These are phyloP conservation scores for Cyphomyrus plagiostoma DNA, from an alignment of 2,113 vertebrate genomes.

Conservation along the genomic window DNA sequence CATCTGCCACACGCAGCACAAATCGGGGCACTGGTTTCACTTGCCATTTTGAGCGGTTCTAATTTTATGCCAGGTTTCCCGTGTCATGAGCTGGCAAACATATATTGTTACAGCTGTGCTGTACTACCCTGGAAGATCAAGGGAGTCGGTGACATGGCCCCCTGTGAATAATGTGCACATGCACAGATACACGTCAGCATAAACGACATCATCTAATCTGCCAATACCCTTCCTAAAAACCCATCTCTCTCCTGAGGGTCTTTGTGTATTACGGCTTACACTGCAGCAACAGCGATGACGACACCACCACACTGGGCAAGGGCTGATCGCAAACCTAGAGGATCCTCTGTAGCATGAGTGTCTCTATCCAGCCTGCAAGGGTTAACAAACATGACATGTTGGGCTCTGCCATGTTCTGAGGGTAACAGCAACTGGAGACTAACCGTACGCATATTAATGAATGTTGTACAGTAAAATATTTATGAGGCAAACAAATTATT, in stretches of 20 bases:
- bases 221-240: background rate
- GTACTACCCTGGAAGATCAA: background rate
- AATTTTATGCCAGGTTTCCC: slow-evolving; percentile 16
- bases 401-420: slow-evolving; percentile 13
- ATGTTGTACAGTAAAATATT: slow-evolving; percentile 65
- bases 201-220: background rate
- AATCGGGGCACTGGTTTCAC: background rate
- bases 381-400: background rate
- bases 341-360: background rate
- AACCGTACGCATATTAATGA: slow-evolving; percentile 62
- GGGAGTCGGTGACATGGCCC: background rate
- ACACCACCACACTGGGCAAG: background rate
- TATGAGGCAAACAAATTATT: slow-evolving; percentile 69
- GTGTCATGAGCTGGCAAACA: slow-evolving; percentile 9
- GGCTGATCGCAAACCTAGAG: background rate
- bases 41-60: slow-evolving; percentile 12
- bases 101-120: slow-evolving; percentile 10
- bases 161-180: background rate
- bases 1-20: background rate
- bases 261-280: background rate
- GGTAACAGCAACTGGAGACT: slow-evolving; percentile 38
- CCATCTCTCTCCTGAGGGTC: background rate
- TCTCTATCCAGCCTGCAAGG: background rate
- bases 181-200: background rate
- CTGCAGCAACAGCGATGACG: background rate